Evolutionary conservation across 2,888 invertebrate genomes (phyloP), one percentile per base, ranked within the genome.

Genomic region (Sesamia inferens): DNA sequence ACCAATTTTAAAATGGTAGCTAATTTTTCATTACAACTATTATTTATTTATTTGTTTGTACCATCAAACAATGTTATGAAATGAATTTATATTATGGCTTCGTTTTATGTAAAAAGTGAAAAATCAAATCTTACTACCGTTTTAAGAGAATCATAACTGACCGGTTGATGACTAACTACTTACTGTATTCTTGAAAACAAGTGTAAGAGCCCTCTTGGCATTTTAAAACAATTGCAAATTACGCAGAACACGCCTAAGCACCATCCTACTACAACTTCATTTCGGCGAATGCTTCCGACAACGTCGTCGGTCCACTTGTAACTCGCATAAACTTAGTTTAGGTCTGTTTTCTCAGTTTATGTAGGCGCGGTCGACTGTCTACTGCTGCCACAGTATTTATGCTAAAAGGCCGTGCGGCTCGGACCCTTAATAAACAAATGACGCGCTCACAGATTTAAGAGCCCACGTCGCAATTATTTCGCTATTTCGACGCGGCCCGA

Each of bases 341-440:
- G 82, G 75, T 85, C 67, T 73, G 81, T 84, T 87, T 81, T 83
- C 84, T 75, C 79, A 81, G 82, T 87, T 85, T 87, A 86, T 86
- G 83, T 84, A 83, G 87, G 83, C 86, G 79, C 81, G 82, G 88
- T 85, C 79, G 83, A 84, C 85, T 84, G 88, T 87, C 85, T 83
- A 83, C 84, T 84, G 74, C 85, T 85, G 84, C 87, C 85, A 85
- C 87, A 88, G 89, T 92, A 93, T 94, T 94, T 94, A 94, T 93
- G 94, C 92, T 94, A 94, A 94, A 93, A 92, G 92, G 90, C 88
- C 88, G 88, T 84, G 90, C 92, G 90, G 91, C 89, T 84, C 88
- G 88, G 92, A 83, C 90, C 91, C 91, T 92, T 94, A 94, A 94
- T 94, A 94, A 94, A 94, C 94, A 94, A 95, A 94, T 95, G 95